Evolutionary conservation across 2,888 invertebrate genomes (phyloP).

Genomic region (Andricus curvator): DNA sequence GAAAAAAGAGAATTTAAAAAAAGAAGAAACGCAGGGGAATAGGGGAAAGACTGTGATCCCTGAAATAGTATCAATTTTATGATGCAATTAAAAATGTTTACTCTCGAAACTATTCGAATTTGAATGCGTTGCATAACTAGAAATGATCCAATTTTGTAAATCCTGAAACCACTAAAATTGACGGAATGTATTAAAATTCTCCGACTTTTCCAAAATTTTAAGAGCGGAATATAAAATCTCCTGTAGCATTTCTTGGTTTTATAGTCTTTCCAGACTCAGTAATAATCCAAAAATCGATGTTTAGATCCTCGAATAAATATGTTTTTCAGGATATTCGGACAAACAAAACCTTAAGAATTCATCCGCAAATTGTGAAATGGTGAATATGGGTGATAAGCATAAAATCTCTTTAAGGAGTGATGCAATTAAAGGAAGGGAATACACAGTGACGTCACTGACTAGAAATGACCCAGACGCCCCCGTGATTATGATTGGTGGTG

Average conservation of each 20-base stretch:
- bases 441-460: background rate
- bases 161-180: background rate
- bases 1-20: no score
- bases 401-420: background rate
- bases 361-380: background rate
- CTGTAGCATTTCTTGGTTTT: background rate
- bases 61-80: no score
- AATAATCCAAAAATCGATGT: background rate
- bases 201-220: background rate
- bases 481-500: background rate
- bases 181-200: background rate
- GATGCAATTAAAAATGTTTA: no score
- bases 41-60: no score
- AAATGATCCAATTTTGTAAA: no score
- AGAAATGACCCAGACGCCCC: background rate
- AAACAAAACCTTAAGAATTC: background rate
- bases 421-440: background rate
- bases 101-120: no score
- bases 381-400: background rate
- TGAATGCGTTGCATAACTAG: no score
- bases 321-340: background rate
- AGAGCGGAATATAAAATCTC: no score
- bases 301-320: background rate
- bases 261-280: background rate
- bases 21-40: no score